phyloP scores from a whole-genome alignment of 2,797 vertebrate species.

The Aselliscus stoliczkanus region DNA sequence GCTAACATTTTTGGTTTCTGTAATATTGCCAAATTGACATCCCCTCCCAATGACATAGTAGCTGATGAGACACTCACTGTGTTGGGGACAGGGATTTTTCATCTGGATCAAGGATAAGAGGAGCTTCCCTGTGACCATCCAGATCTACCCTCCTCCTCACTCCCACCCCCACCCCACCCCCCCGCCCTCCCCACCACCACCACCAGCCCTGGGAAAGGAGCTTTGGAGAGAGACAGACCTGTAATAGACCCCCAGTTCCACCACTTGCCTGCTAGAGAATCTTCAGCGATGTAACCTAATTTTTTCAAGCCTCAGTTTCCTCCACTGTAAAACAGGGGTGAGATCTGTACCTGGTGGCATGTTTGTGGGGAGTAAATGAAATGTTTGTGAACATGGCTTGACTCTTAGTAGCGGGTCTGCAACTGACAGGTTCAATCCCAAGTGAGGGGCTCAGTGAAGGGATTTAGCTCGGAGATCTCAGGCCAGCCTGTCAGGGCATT shows the following conservation, averaged over 20 bases:
- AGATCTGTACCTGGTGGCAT: background rate
- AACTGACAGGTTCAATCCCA: background rate
- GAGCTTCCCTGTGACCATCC: background rate
- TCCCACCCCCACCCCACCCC: rapidly evolving
- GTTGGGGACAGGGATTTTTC: background rate
- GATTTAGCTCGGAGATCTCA: background rate
- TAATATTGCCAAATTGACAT: background rate
- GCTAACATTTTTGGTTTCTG: background rate
- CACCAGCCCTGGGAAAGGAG: background rate
- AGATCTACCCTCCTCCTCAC: background rate
- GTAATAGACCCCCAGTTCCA: too few species aligned
- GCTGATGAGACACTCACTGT: background rate
- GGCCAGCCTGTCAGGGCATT: too few species aligned
- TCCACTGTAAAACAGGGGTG: background rate
- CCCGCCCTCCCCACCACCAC: rapidly evolving
- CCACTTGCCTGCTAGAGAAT: background rate
- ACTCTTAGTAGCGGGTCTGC: background rate
- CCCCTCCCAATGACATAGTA: background rate
- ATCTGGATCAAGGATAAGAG: background rate
- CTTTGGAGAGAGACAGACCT: background rate
- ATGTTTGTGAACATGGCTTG: background rate
- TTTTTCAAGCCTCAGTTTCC: background rate
- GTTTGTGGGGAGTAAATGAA: background rate
- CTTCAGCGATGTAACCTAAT: rapidly evolving
- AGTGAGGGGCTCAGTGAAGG: background rate